phyloP scores from a whole-genome alignment of 2,113 vertebrate species.

The Aptenodytes patagonicus region DNA sequence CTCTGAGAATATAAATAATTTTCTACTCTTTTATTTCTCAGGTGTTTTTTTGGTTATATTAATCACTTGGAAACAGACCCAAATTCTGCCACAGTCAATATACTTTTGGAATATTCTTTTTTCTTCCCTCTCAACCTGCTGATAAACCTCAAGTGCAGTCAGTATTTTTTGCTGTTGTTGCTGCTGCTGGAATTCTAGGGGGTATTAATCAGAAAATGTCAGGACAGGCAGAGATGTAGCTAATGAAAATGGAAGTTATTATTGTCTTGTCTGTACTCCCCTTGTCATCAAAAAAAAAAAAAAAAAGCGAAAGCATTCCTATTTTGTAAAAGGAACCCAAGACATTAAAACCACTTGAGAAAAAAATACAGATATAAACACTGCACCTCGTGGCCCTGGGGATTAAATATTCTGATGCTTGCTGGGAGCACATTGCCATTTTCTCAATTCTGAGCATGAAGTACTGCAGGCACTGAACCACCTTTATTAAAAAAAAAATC shows the following conservation, averaged over 20 bases:
- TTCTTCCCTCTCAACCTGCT: not conserved
- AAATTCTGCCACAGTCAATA: not conserved
- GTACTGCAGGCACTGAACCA: slow-evolving; percentile 12
- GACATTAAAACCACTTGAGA: not conserved
- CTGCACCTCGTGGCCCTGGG: not conserved
- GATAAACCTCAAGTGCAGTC: not conserved
- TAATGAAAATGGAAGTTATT: slow-evolving; percentile 16
- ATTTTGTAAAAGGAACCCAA: not conserved
- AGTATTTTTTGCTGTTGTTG: not conserved
- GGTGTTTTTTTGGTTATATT: not conserved
- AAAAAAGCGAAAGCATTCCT: not conserved
- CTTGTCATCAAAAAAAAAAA: not conserved
- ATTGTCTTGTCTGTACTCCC: not conserved
- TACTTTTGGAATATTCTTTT: not conserved
- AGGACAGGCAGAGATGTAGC: not conserved
- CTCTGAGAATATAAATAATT: not conserved
- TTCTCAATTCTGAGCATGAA: slow-evolving; percentile 36
- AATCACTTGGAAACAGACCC: not conserved
- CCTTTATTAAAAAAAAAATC: not conserved
- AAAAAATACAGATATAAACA: not conserved
- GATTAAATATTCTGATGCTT: slow-evolving; percentile 12
- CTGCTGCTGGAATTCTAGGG: not conserved
- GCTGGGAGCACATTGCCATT: not conserved
- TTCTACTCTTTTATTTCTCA: not conserved
- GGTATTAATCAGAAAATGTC: not conserved